phyloP scores from a whole-genome alignment of 1,140 invertebrate species.

The Caerostris extrusa region DNA sequence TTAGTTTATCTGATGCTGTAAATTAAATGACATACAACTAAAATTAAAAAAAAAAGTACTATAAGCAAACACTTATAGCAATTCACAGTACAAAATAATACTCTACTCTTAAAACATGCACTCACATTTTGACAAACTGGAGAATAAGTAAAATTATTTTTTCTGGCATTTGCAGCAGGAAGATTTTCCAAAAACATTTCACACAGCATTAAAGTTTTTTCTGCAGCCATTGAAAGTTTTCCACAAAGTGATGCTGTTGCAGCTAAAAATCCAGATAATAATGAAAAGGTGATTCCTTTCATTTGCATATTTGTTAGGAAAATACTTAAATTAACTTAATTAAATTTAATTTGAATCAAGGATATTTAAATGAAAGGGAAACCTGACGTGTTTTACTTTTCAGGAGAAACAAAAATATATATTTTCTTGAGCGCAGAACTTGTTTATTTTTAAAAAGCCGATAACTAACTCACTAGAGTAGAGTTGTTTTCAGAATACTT shows the following conservation, averaged over 20 bases:
- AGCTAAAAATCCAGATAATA: conserved; percentile 80
- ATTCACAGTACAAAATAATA: not conserved
- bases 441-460: too few relatives aligned
- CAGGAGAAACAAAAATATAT: too few relatives aligned
- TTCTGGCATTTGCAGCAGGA: conserved; percentile 54
- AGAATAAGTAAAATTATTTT: conserved; percentile 66
- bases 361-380: not conserved
- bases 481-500: not conserved
- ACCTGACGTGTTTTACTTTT: not conserved
- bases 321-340: not conserved
- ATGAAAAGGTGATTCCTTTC: conserved; percentile 79
- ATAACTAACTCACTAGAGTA: not conserved
- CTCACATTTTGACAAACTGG: conserved; percentile 78
- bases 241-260: conserved; percentile 79
- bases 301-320: conserved; percentile 32
- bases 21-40: not conserved
- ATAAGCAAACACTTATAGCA: too few relatives aligned
- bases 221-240: conserved; percentile 80
- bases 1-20: too few relatives aligned
- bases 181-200: conserved; percentile 77
- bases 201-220: conserved; percentile 80
- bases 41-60: not conserved
- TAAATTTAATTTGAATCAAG: not conserved
- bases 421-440: too few relatives aligned
- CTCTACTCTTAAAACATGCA: not conserved